Evolutionary conservation across 2,113 vertebrate genomes (phyloP), one percentile per base, ranked within the genome.

Genomic region (Accipiter cooperii): DNA sequence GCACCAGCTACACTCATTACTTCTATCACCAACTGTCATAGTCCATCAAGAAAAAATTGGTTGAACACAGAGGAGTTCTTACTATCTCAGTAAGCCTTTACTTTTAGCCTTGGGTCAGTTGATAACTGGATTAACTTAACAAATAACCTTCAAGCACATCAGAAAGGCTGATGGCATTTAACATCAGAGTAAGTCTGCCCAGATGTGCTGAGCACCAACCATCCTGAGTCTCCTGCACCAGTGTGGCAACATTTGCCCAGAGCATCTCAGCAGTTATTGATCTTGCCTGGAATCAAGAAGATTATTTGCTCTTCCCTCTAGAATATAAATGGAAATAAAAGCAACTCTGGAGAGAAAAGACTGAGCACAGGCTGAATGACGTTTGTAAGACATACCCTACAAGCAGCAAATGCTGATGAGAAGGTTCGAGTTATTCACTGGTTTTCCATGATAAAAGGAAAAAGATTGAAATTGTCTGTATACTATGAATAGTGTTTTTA

Each of bases 371-470:
- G 65, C 57, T 89, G 91, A 91, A 68, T 0, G 16, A 79, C 69
- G 20, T 82, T 87, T 93, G 76, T 38, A 94, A 93, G 76, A 89
- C 21, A 87, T 38, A 87, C 52, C 52, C 86, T 75, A 46, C 34
- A 38, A 91, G 74, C 40, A 93, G 84, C 58, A 92, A 94, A 92
- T 76, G 85, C 83, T 94, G 95, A 96, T 95, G 87, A 96, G 52
- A 82, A 96, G 36, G 87, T 89, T 87, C 87, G 81, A 94, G 89
- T 91, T 94, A 89, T 76, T 94, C 93, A 83, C 7, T 89, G 12
- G 17, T 86, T 97, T 96, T 96, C 78, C 93, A 97, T 95, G 70
- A 95, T 77, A 94, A 97, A 95, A 91, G 84, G 75, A 81, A 73
- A 91, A 89, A 87, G 89, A 96, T 38, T 92, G 95, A 93, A 96